Conservation (phyloP, 2,888 invertebrate genomes). For the Patella pellucida region DNA sequence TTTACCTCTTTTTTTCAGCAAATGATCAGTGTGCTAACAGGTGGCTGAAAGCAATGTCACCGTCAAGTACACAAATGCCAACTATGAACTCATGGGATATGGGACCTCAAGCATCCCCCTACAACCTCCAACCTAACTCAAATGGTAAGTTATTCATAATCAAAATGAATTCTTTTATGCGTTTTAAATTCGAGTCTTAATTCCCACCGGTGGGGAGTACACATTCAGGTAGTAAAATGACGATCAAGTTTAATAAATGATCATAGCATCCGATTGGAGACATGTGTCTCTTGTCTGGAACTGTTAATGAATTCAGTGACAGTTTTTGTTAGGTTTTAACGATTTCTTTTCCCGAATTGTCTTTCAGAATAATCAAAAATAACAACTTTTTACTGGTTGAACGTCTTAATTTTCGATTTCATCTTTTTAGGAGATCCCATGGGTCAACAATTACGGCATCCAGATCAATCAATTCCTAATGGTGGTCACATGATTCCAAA, state of each 20-base stretch:
- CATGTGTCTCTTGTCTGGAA: too few species aligned
- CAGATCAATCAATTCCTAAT: slow-evolving; percentile 20
- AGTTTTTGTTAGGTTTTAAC: too few species aligned
- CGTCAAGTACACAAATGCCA: slow-evolving; percentile 92
- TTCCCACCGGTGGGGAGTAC: too few species aligned
- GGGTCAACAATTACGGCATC: slow-evolving; percentile 24
- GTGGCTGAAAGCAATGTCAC: slow-evolving; percentile 90
- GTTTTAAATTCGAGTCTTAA: too few species aligned
- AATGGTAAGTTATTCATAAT: slow-evolving; percentile 43
- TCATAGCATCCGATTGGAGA: too few species aligned
- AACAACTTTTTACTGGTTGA: too few species aligned
- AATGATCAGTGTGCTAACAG: slow-evolving; percentile 71
- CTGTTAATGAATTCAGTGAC: too few species aligned
- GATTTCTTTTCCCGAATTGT: too few species aligned
- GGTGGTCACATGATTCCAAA: slow-evolving; percentile 78
- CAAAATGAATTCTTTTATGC: too few species aligned
- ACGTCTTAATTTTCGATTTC: not conserved
- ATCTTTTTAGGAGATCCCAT: slow-evolving; percentile 16
- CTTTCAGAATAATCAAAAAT: too few species aligned
- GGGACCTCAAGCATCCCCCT: slow-evolving; percentile 60
- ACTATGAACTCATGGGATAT: slow-evolving; percentile 92
- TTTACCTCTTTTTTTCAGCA: slow-evolving; percentile 32
- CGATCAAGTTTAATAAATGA: too few species aligned
- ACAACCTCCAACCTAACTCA: slow-evolving; percentile 50
- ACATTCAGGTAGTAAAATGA: too few species aligned